Conservation (phyloP, 23 tunicate genomes). For the Halocynthia aurantium region DNA sequence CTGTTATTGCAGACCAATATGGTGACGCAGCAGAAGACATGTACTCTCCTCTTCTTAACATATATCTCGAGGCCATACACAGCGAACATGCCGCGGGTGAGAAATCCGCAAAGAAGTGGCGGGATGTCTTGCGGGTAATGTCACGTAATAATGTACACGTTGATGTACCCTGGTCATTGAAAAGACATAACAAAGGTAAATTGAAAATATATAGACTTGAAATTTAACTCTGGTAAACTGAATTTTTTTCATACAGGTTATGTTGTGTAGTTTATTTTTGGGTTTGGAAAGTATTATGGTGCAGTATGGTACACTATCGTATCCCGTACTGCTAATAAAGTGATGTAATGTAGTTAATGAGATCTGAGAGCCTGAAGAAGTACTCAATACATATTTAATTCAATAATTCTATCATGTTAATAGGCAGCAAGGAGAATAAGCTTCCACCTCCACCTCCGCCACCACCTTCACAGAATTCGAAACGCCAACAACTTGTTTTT, state of each 20-base stretch:
- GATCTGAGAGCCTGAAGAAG: no score
- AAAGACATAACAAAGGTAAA: slow-evolving; percentile 10
- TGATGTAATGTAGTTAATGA: no score
- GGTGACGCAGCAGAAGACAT: background rate
- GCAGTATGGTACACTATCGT: no score
- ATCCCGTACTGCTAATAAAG: background rate
- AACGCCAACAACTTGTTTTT: slow-evolving; percentile 38
- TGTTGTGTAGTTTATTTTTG: background rate
- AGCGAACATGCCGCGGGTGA: background rate
- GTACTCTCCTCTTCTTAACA: slow-evolving; percentile 2
- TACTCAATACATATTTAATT: background rate
- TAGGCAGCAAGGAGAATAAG: slow-evolving; percentile 21
- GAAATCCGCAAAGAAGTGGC: slow-evolving; percentile 7
- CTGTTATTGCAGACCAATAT: background rate
- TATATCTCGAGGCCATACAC: slow-evolving; percentile 12
- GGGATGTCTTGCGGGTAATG: slow-evolving; percentile 1
- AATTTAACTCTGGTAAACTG: no score
- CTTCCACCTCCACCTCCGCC: slow-evolving; percentile 48
- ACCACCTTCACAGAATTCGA: slow-evolving; percentile 8
- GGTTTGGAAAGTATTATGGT: no score
- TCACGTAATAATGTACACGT: background rate
- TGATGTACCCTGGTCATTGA: slow-evolving; percentile 13
- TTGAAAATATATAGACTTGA: background rate
- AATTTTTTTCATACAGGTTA: background rate
- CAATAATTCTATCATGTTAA: background rate